Base-by-base conservation (phyloP, 2,888 invertebrate genomes). In the Tinea pellionella region DNA sequence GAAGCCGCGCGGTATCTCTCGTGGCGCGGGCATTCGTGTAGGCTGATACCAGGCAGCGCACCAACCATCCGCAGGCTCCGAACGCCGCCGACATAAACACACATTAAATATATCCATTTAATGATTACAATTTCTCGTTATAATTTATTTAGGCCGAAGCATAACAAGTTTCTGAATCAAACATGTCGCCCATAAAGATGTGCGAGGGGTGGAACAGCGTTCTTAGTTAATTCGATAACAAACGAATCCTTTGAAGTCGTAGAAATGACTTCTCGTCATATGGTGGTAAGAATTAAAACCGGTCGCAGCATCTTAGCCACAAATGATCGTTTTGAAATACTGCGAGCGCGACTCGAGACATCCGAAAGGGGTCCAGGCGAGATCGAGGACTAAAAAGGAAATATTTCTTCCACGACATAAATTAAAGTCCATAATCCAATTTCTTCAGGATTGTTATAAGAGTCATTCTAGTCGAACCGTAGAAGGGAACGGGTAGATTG, bases 111-210 rank as follows among this genome's bases (percentile, higher is more conserved):
- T 85, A 86, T 84, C 79, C 78, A 81, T 82, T 83, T 83, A 82
- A 83, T 79, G 82, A 83, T 86, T 82, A 86, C 83, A 83, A 85
- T 86, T 85, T 83, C 85, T 85, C 84, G 85, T 84, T 84, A 86
- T 86, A 86, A 86, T 86, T 86, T 87, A 86, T 86, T 86, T 82
- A 83, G 81, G 80, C 80, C 77, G 86, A 81, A 81, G 82, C 84
- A 85, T 85, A 86, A 87, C 87, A 86, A 86, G 87, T 86, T 86
- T 84, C 84, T 82, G 85, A 86, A 84, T 87, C 83, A 85, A 86
- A 85, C 80, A 81, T 85, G 86, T 87, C 86, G 85, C 84, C 85
- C 84, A 85, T 87, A 87, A 86, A 87, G 86, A 87, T 85, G 83
- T 79, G 73, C 73, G 80, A 83, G 84, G 86, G 84, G 78, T 83